Percentiles rank a stretch among this genome's conserved stretches.
Conservation (phyloP, 1,140 invertebrate species). For the Gryllus bimaculatus region DNA sequence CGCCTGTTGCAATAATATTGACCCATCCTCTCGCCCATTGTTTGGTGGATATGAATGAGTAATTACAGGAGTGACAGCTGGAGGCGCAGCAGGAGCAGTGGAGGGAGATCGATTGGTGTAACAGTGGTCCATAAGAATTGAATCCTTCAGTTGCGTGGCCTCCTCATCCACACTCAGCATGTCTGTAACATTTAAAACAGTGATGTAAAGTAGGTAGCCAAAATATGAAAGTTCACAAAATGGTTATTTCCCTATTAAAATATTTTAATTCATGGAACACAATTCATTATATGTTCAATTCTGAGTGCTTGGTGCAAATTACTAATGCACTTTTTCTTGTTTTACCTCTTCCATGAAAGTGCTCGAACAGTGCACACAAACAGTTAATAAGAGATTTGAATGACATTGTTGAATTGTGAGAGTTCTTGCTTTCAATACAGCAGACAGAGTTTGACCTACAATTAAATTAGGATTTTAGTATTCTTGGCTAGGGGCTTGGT, state of each 20-base stretch:
- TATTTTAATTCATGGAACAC: not conserved
- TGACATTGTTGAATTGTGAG: no score
- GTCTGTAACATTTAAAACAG: slow-evolving; percentile 29
- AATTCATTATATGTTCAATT: not conserved
- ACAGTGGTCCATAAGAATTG: slow-evolving; percentile 38
- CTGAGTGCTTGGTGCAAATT: no score
- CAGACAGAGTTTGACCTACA: no score
- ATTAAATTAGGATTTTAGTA: no score
- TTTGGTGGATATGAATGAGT: not conserved
- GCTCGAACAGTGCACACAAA: no score
- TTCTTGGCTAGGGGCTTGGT: no score
- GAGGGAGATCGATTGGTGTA: slow-evolving; percentile 36
- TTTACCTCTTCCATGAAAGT: no score
- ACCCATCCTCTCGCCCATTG: not conserved
- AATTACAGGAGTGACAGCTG: slow-evolving; percentile 13
- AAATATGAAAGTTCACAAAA: not conserved
- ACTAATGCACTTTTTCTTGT: no score
- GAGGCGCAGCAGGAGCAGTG: slow-evolving; percentile 23
- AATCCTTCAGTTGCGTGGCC: slow-evolving; percentile 27
- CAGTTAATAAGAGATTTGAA: no score
- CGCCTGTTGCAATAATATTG: slow-evolving; percentile 8
- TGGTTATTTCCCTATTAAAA: not conserved
- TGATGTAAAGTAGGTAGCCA: not conserved
- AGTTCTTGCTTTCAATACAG: no score
- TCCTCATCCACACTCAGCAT: slow-evolving; percentile 39